Evolutionary conservation across 2,113 vertebrate genomes (phyloP).

Genomic region (Grammomys surdaster): DNA sequence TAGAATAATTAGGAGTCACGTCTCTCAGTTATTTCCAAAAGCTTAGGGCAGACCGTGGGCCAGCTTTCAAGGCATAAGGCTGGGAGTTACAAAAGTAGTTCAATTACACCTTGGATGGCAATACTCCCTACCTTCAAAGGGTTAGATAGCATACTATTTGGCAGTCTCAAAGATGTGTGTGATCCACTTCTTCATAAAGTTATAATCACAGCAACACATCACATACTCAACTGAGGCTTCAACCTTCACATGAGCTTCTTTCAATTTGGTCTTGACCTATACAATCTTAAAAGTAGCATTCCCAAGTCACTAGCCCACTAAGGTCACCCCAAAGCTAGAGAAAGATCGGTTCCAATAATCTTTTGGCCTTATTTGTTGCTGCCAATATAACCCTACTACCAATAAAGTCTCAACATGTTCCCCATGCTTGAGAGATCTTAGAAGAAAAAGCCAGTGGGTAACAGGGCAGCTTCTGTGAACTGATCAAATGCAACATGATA

Average conservation of each 20-base stretch:
- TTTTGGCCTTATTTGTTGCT: background rate
- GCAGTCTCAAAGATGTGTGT: background rate
- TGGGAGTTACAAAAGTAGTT: slow-evolving; percentile 43
- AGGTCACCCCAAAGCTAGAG: background rate
- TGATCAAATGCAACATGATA: slow-evolving; percentile 1
- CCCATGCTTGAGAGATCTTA: background rate
- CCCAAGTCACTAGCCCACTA: background rate
- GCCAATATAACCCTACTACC: background rate
- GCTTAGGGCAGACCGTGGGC: slow-evolving; percentile 9
- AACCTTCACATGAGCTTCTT: background rate
- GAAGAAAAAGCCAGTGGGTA: background rate
- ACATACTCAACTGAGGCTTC: background rate
- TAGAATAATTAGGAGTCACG: slow-evolving; percentile 51
- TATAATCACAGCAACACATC: background rate
- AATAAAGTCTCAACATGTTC: background rate
- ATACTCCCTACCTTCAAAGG: slow-evolving; percentile 59
- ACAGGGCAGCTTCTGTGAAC: background rate
- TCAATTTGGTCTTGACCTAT: background rate
- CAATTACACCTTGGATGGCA: slow-evolving; percentile 48
- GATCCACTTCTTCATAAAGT: background rate
- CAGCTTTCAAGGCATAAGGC: slow-evolving; percentile 49
- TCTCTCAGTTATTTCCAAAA: slow-evolving; percentile 68
- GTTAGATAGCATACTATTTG: background rate
- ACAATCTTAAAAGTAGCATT: background rate
- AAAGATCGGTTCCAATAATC: background rate